These are phyloP conservation scores for Capromys pilorides DNA, from an alignment of 2,797 vertebrate genomes.

Conservation along the genomic window DNA sequence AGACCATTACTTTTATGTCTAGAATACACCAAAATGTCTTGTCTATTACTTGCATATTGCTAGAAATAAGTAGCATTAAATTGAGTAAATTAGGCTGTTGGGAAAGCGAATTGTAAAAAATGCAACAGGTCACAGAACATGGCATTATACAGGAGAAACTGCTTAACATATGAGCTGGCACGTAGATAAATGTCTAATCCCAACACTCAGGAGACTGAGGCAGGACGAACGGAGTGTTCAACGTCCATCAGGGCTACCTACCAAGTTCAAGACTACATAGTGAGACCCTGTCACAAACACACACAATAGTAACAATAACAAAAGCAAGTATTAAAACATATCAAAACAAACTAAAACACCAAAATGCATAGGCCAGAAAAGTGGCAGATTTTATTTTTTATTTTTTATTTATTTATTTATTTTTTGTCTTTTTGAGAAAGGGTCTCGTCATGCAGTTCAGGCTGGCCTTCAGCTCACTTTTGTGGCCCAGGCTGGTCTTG, in stretches of 20 bases:
- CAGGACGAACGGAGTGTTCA: neutral
- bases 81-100: neutral
- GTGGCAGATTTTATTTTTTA: neutral
- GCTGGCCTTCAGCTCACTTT: too few species aligned
- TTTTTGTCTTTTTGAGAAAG: too few species aligned
- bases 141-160: neutral
- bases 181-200: neutral
- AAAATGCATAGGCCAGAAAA: neutral
- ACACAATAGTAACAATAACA: neutral
- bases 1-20: neutral
- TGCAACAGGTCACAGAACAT: neutral
- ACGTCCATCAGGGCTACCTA: neutral
- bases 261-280: neutral
- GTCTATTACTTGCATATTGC: neutral
- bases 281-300: neutral
- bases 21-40: neutral
- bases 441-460: too few species aligned
- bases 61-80: constrained; percentile 29
- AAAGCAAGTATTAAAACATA: neutral
- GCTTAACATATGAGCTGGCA: neutral
- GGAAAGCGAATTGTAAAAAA: constrained; percentile 14
- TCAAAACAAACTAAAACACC: neutral
- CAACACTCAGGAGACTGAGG: neutral
- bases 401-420: too few species aligned
- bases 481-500: too few species aligned